Evolutionary conservation across 2,888 invertebrate species (phyloP).

Genomic region (Ochropleura leucogaster): DNA sequence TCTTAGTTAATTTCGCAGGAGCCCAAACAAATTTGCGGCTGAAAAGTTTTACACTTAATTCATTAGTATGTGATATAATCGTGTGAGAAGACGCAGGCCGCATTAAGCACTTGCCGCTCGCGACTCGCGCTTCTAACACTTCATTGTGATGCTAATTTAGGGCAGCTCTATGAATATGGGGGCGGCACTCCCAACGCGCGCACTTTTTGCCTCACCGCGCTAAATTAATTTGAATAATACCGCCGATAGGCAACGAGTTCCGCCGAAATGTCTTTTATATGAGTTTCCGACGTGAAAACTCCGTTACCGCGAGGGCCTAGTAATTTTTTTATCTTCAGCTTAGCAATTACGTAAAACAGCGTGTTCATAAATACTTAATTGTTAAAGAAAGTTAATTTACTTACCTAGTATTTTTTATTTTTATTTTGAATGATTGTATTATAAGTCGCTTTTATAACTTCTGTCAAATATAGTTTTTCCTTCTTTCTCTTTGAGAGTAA

Average conservation of each 20-base stretch:
- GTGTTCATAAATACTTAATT: conserved; percentile 79
- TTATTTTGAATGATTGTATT: conserved; percentile 37
- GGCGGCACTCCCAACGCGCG: conserved; percentile 82
- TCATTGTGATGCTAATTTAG: conserved; percentile 90
- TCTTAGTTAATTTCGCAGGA: conserved; percentile 73
- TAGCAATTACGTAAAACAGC: conserved; percentile 78
- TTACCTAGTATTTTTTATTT: conserved; percentile 61
- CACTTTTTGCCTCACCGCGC: conserved; percentile 88
- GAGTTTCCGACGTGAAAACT: conserved; percentile 85
- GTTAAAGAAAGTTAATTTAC: conserved; percentile 68
- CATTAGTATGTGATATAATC: conserved; percentile 86
- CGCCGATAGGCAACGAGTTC: conserved; percentile 86
- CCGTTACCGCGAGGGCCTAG: conserved; percentile 72
- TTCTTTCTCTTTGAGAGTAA: conserved; percentile 70
- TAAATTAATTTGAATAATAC: conserved; percentile 90
- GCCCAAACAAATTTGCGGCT: conserved; percentile 82
- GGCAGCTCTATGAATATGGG: conserved; percentile 89
- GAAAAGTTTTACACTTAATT: conserved; percentile 86
- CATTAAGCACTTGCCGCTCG: conserved; percentile 86
- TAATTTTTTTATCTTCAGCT: conserved; percentile 78
- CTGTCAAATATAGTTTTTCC: conserved; percentile 63
- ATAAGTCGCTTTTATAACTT: conserved; percentile 13
- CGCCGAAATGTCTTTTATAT: conserved; percentile 87
- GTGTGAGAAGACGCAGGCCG: conserved; percentile 85
- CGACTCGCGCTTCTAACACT: conserved; percentile 85